Evolutionary conservation across 2,888 invertebrate genomes (phyloP).

Genomic region (Drosophila seclusa): DNA sequence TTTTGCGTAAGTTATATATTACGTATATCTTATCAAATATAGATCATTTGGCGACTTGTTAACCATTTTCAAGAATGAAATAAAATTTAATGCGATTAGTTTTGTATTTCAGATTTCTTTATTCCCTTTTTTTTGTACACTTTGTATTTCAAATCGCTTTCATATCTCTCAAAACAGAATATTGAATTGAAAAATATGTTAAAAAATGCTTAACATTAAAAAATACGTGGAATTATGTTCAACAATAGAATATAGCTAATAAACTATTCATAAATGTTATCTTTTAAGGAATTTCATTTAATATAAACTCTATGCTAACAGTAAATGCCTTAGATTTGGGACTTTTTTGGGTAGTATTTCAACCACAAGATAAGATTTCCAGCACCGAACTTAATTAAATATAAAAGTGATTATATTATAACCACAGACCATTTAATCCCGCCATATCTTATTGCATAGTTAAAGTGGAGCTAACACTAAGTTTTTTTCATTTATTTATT

Average conservation of each 20-base stretch:
- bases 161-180: background rate
- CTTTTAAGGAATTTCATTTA: background rate
- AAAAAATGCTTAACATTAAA: background rate
- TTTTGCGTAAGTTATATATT: background rate
- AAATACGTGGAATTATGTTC: background rate
- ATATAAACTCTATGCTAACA: background rate
- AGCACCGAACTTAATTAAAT: too few species aligned
- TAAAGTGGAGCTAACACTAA: background rate
- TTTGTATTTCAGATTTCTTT: background rate
- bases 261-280: background rate
- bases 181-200: background rate
- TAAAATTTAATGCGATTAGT: background rate
- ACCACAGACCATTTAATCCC: background rate
- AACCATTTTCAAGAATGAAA: background rate
- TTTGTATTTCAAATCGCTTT: background rate
- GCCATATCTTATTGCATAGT: background rate
- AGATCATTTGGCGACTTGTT: background rate
- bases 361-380: background rate
- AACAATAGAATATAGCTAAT: background rate
- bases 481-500: background rate
- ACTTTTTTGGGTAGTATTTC: background rate
- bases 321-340: background rate
- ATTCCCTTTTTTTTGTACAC: background rate
- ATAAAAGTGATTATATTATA: background rate
- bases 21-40: background rate